These are phyloP conservation scores for Oscheius sp. DNA, from an alignment of 2,888 invertebrate genomes.

Conservation along the genomic window DNA sequence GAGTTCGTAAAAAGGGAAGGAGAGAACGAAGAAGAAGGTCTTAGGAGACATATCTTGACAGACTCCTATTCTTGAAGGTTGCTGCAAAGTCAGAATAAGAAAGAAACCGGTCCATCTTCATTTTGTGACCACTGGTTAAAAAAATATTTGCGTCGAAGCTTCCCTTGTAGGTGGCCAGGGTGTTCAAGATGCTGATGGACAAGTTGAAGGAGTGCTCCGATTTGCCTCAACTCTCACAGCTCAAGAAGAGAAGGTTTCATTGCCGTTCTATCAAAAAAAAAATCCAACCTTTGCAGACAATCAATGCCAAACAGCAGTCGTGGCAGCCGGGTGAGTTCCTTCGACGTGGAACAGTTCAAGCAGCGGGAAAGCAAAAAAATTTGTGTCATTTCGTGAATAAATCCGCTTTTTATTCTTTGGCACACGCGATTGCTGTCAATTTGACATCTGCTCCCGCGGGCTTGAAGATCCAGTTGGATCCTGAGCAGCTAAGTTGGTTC, in stretches of 20 bases:
- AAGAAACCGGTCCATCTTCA: no score
- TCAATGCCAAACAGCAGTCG: slow-evolving; percentile 53
- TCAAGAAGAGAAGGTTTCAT: slow-evolving; percentile 34
- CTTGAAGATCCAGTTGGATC: slow-evolving; percentile 11
- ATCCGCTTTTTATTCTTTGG: slow-evolving; percentile 21
- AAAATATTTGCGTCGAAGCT: background rate
- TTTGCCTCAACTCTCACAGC: slow-evolving; percentile 12
- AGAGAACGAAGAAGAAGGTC: no score
- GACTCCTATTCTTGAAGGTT: no score
- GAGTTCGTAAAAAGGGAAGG: no score
- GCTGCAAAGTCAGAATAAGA: no score
- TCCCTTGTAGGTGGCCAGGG: slow-evolving; percentile 48
- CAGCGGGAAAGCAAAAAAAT: slow-evolving; percentile 11
- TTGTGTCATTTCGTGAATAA: slow-evolving; percentile 26
- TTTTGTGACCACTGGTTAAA: no score
- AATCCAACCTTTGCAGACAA: slow-evolving; percentile 41
- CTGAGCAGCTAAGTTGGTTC: slow-evolving; percentile 3
- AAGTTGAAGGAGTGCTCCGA: slow-evolving; percentile 31
- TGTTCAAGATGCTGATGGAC: slow-evolving; percentile 52
- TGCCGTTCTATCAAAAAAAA: background rate
- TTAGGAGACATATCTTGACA: no score
- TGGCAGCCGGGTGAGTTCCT: slow-evolving; percentile 45
- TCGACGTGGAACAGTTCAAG: slow-evolving; percentile 47
- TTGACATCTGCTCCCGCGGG: background rate
- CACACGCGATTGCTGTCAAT: slow-evolving; percentile 26